Percentiles rank a stretch among this genome's conserved stretches.
These are phyloP conservation scores for Aphidius colemani DNA, from an alignment of 2,888 invertebrate genomes.

Conservation along the genomic window DNA sequence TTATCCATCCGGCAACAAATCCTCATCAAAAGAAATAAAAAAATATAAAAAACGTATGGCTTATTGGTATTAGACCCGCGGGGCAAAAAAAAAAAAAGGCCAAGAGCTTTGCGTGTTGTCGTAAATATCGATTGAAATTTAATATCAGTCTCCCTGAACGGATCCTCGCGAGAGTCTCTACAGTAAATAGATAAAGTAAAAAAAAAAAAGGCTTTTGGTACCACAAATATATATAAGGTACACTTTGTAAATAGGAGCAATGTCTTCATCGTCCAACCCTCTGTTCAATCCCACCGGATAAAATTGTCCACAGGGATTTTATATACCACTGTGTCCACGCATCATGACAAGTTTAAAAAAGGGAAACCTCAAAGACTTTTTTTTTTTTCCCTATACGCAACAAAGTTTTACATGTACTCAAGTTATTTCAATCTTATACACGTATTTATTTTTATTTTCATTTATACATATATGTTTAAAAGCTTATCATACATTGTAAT, in stretches of 20 bases:
- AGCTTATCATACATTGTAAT: no score
- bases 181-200: slow-evolving; percentile 50
- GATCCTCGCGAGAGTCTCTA: slow-evolving; percentile 41
- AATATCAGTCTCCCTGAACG: slow-evolving; percentile 49
- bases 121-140: slow-evolving; percentile 54
- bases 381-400: neutral
- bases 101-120: slow-evolving; percentile 28
- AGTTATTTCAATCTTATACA: no score
- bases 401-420: no score
- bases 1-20: neutral
- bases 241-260: neutral
- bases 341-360: neutral
- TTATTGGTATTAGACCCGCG: slow-evolving; percentile 20
- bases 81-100: slow-evolving; percentile 10
- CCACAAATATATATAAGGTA: neutral
- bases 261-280: slow-evolving; percentile 12
- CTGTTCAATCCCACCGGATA: neutral
- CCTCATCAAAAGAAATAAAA: slow-evolving; percentile 2
- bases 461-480: no score
- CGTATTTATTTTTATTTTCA: no score
- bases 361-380: neutral
- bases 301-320: slow-evolving; percentile 26
- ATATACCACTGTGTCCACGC: slow-evolving; percentile 2
- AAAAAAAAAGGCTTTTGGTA: slow-evolving; percentile 21
- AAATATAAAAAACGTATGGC: slow-evolving; percentile 1